Evolutionary conservation across 2,888 invertebrate species (phyloP).

Genomic region (Netelia virgata): DNA sequence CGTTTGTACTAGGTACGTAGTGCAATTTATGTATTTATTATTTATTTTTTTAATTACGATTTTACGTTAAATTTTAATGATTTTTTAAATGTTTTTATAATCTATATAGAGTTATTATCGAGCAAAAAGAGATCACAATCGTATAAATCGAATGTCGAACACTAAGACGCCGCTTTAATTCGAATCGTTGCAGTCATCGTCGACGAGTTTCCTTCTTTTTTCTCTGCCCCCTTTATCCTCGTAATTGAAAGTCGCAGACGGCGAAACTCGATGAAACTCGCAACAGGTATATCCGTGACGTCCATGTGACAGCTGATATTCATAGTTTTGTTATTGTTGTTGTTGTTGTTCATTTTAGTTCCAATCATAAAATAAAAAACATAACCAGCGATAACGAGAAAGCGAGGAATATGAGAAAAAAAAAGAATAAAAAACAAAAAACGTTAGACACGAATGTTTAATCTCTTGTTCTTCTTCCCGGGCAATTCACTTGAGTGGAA

Average conservation of each 20-base stretch:
- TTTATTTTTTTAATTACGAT: slow-evolving; percentile 14
- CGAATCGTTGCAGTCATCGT: slow-evolving; percentile 11
- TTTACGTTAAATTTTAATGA: not conserved
- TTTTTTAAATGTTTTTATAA: not conserved
- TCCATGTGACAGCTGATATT: slow-evolving; percentile 31
- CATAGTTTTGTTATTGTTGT: slow-evolving; percentile 2
- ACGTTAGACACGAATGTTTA: slow-evolving; percentile 18
- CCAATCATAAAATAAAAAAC: slow-evolving; percentile 2
- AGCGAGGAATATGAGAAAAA: slow-evolving; percentile 2
- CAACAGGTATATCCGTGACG: slow-evolving; percentile 44
- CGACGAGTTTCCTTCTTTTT: slow-evolving; percentile 4
- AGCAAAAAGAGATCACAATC: slow-evolving; percentile 25
- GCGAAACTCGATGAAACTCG: slow-evolving; percentile 29
- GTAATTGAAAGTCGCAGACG: slow-evolving; percentile 12
- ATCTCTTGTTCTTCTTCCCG: slow-evolving; percentile 23
- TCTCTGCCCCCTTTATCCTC: slow-evolving; percentile 2
- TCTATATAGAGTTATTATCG: slow-evolving; percentile 28
- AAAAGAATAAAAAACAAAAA: slow-evolving; percentile 8
- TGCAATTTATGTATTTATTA: slow-evolving; percentile 2
- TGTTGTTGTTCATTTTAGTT: too few relatives aligned
- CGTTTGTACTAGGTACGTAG: slow-evolving; percentile 41
- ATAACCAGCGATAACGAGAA: slow-evolving; percentile 21
- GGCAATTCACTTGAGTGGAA: slow-evolving; percentile 42
- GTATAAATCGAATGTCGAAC: slow-evolving; percentile 30
- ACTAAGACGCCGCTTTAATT: not conserved